Base-by-base conservation (phyloP, 2,888 invertebrate genomes). In the Polymixis flavicincta region DNA sequence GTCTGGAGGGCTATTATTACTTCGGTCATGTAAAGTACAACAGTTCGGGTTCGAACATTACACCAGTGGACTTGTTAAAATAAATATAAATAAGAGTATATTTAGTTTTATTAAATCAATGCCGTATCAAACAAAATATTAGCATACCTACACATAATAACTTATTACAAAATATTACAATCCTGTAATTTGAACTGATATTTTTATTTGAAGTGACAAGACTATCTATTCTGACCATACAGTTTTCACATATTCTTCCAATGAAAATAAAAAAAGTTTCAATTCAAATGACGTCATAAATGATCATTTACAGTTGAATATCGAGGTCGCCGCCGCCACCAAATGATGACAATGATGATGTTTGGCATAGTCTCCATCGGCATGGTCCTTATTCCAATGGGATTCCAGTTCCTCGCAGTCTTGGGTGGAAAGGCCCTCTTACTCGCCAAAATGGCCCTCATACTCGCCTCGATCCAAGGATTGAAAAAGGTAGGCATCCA, bases 391-490 rank as follows among this genome's bases (percentile, higher is more conserved):
- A 96, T 98, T 22, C 98, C 98, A 0, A 97, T 98, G 97, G 98
- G 98, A 22, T 98, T 98, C 91, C 98, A 98, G 92, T 98, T 98
- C 92, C 96, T 98, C 1, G 98, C 98, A 0, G 98, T 98, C 0
- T 96, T 98, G 2, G 98, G 98, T 9, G 98, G 98, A 50, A 98
- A 98, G 91, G 98, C 98, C 0, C 92, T 98, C 7, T 93, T 98
- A 0, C 94, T 98, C 32, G 98, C 98, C 5, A 98, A 98, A 95
- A 97, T 98, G 97, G 98, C 98, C 0, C 94, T 98, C 9, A 96
- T 98, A 66, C 94, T 98, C 19, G 98, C 98, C 5, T 98, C 98
- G 0, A 98, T 98, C 81, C 98, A 98, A 92, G 98, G 98, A 22
- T 93, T 98, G 14, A 98, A 98, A 92, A 98, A 98, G 97, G 98